Base-by-base conservation (phyloP, 2,888 invertebrate genomes). In the Drosophila cyrtoloma region DNA sequence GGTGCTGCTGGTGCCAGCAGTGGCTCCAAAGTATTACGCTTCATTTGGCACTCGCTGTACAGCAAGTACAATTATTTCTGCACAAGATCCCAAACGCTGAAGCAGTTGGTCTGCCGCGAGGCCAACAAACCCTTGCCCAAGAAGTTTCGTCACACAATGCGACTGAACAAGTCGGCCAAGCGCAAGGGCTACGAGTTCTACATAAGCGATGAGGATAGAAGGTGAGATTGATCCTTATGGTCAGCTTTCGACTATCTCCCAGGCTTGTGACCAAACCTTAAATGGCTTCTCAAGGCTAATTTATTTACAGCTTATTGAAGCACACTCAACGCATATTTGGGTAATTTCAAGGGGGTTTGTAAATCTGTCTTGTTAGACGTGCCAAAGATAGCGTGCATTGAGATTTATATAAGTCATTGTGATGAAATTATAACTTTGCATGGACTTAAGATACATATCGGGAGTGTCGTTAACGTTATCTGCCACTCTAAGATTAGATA, bases 111-210 rank as follows among this genome's bases (percentile, higher is more conserved):
- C 52, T 82, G 79, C 67, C 90, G 88, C 10, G 90, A 92, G 77
- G 83, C 87, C 39, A 92, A 92, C 64, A 92, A 91, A 35, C 92
- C 92, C 3, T 51, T 92, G 77, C 88, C 89, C 56, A 92, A 92
- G 73, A 92, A 92, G 70, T 82, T 92, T 58, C 88, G 92, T 0
- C 86, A 88, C 61, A 84, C 92, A 5, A 73, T 92, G 82, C 86
- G 90, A 19, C 78, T 92, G 60, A 92, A 92, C 66, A 92, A 92
- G 72, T 92, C 92, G 47, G 91, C 92, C 0, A 92, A 92, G 71
- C 85, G 87, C 35, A 92, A 92, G 76, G 92, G 92, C n/a, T 92
- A 92, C 74, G 89, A 86, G 52, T 92, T 72, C 68, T 92, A 91
- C 73, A 71, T 92, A 5, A 92, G 88, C 67, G 92, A 92, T 81